Evolutionary conservation across 2,113 vertebrate species (phyloP), one percentile per base, ranked within the genome.

Genomic region (Psettodes erumei): DNA sequence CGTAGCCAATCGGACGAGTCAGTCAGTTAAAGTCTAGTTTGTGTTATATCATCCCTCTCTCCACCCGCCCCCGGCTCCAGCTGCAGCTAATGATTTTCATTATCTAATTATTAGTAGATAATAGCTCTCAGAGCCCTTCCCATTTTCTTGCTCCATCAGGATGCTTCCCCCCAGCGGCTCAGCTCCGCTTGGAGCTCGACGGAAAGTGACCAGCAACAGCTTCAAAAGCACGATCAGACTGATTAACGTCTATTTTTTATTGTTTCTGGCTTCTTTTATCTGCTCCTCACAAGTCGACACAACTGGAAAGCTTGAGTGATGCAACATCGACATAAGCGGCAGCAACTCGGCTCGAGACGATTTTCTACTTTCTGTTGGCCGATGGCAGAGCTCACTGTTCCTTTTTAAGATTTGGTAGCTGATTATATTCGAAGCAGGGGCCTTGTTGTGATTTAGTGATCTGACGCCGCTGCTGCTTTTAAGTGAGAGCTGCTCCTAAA

Each of bases 241-340:
- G n/a, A n/a, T n/a, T 6, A 69, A n/a, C 59, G 27, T 51, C 16
- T 1, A 5, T n/a, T n/a, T 8, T 53, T 16, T 1, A 21, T 59
- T 47, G 21, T 40, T 33, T 32, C 6, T 6, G 23, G 16, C 37
- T 19, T 45, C 28, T 71, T 75, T 71, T 16, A 63, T 67, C 65
- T 28, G 1, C 25, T 23, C 27, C 35, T 37, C 55, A 83, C 65
- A 71, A 77, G 61, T 27, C 43, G 45, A 47, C 10, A 1, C 45
- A 25, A 28, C 10, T 2, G 65, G 32, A 27, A 6, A 56, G 0
- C 25, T 3, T 21, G 40, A 35, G 48, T 89, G 88, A 89, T 86
- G 88, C 78, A 87, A 87, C 73, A 32, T 33, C 61, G 53, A 56
- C 30, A 56, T 11, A 19, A 80, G 37, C 69, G 32, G 75, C 42